Percentiles rank a stretch among this genome's conserved stretches.
These are phyloP conservation scores for Macrosoma leucophasiata DNA, from an alignment of 2,888 invertebrate genomes.

Conservation along the genomic window DNA sequence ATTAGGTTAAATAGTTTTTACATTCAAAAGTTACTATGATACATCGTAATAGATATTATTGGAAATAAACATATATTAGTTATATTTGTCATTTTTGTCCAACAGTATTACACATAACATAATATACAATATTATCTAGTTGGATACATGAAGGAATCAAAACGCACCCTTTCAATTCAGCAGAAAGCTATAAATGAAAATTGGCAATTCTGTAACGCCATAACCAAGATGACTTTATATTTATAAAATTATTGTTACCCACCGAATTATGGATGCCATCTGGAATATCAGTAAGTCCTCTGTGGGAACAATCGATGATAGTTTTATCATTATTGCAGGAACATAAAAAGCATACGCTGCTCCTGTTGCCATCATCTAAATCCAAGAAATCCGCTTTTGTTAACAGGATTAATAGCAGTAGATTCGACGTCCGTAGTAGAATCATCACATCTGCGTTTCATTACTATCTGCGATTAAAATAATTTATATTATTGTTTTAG, in stretches of 20 bases:
- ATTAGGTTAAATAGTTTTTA: no score
- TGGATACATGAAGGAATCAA: no score
- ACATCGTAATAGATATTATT: no score
- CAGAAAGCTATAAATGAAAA: no score
- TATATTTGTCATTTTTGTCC: no score
- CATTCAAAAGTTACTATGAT: no score
- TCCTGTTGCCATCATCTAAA: slow-evolving; percentile 43
- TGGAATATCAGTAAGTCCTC: slow-evolving; percentile 61
- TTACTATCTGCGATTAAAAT: slow-evolving; percentile 53
- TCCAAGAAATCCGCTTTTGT: slow-evolving; percentile 38
- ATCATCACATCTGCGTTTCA: slow-evolving; percentile 57
- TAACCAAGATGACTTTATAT: not conserved
- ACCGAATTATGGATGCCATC: slow-evolving; percentile 55
- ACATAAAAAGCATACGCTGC: slow-evolving; percentile 52
- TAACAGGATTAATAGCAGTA: slow-evolving; percentile 36
- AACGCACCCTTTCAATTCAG: no score
- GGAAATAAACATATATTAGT: no score
- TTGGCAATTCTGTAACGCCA: not conserved
- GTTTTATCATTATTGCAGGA: slow-evolving; percentile 46
- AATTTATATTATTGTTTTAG: not conserved
- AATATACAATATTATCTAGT: no score
- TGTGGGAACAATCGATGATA: slow-evolving; percentile 54
- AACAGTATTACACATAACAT: no score
- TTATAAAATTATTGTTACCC: slow-evolving; percentile 11
- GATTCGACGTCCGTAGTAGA: slow-evolving; percentile 34